Conservation (phyloP, 2,113 vertebrate species). For the Bufo gargarizans region DNA sequence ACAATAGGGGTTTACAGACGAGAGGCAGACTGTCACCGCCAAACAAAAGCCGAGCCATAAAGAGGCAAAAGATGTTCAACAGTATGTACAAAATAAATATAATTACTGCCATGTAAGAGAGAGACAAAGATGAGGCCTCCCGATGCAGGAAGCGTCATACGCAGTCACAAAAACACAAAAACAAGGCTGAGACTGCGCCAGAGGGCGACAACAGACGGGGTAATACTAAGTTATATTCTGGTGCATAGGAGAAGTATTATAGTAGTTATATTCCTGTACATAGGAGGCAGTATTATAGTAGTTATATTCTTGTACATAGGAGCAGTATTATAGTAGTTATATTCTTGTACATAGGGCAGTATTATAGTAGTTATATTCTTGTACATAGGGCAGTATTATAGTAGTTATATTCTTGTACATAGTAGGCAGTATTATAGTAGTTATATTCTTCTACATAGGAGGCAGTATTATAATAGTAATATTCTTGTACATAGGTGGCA, state of each 20-base stretch:
- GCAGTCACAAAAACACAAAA: neutral
- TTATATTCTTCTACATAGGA: neutral
- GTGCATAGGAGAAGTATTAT: no score
- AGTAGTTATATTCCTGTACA: no score
- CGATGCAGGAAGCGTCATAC: neutral
- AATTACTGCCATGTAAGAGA: neutral
- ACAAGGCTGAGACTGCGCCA: neutral
- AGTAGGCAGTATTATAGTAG: neutral
- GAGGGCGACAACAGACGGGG: neutral
- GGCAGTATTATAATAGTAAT: neutral
- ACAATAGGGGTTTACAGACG: neutral
- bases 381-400: neutral
- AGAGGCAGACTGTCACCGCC: neutral
- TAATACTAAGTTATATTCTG: neutral
- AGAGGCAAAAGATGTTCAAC: slow-evolving; percentile 11
- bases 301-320: no score
- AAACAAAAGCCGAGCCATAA: slow-evolving; percentile 1
- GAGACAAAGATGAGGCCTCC: neutral
- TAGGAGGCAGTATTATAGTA: no score
- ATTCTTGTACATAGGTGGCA: neutral
- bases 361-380: slow-evolving; percentile 4
- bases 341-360: neutral
- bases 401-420: neutral
- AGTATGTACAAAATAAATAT: slow-evolving; percentile 15
- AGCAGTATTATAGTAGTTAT: neutral